Evolutionary conservation across 2,888 invertebrate genomes (phyloP), one percentile per base, ranked within the genome.

Genomic region (Callyntrura guangdongensis): DNA sequence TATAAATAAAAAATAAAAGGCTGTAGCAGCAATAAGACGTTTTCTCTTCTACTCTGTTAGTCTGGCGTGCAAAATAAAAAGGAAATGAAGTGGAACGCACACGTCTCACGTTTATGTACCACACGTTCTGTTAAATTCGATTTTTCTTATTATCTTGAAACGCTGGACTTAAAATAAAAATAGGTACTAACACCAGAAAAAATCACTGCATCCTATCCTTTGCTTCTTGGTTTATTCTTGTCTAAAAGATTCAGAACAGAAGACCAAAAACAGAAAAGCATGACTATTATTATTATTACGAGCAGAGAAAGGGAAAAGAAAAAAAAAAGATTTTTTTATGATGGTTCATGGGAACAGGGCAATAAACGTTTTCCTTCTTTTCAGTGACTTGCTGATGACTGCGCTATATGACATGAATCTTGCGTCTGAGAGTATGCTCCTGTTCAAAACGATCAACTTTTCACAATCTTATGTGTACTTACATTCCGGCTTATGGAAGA

Each of bases 321-420:
- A 14, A 47, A 53, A 79, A n/a, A n/a, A n/a, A n/a, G n/a, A n/a
- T n/a, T n/a, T 79, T 79, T 79, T 79, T 79, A 79, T 79, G 79
- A 79, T 79, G 53, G 14, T 79, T 12, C 53, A 56, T 14, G 49
- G 56, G 49, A 53, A 25, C 56, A 79, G 22, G n/a, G 79, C 79
- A 25, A 72, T 79, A 79, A 79, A 22, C 5, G 53, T n/a, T 56
- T 25, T 53, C 25, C 53, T 79, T 17, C 22, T 17, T n/a, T 59
- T 17, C 6, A 59, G 17, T 36, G 6, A 36, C 36, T 36, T 36
- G 56, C 20, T 79, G 79, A 56, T 25, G 79, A 49, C 49, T 56
- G 25, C 17, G 20, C 64, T 64, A 0, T 69, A 17, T 17, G 72
- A n/a, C 47, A 36, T 72, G 36, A 72, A n/a, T n/a, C 45, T 45